These are phyloP conservation scores for Aselliscus stoliczkanus DNA, from an alignment of 2,797 vertebrate genomes.

Conservation along the genomic window DNA sequence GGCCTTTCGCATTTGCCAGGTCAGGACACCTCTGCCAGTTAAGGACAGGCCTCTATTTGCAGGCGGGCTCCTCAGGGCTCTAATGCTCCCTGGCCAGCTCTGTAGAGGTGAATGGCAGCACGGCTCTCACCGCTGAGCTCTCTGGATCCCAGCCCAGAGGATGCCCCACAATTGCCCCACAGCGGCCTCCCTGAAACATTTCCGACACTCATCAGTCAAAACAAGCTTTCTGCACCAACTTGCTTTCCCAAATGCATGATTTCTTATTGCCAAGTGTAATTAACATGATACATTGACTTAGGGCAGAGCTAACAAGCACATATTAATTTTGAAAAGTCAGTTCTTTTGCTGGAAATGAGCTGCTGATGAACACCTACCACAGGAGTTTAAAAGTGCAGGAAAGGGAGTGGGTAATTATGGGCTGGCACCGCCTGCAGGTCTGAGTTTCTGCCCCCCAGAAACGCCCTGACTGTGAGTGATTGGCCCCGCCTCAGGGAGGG, in stretches of 20 bases:
- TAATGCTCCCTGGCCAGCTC: accelerated
- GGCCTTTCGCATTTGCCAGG: neutral
- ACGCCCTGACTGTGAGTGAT: conserved; percentile 63
- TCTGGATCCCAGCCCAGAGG: conserved; percentile 19
- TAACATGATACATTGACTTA: conserved; percentile 71
- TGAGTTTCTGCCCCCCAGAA: conserved; percentile 51
- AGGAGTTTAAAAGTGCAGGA: conserved; percentile 72
- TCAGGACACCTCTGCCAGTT: neutral
- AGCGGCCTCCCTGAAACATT: conserved; percentile 55
- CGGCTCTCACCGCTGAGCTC: neutral
- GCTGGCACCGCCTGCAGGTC: conserved; percentile 43
- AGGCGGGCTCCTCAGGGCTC: neutral
- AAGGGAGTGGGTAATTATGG: conserved; percentile 71
- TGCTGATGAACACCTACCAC: conserved; percentile 66
- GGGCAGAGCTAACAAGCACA: conserved; percentile 67
- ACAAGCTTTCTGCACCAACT: conserved; percentile 70
- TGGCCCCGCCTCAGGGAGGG: neutral
- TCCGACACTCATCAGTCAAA: conserved; percentile 68
- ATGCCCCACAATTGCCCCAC: conserved; percentile 33
- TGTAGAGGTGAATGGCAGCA: accelerated
- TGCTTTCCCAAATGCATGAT: conserved; percentile 33
- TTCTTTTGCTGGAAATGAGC: conserved; percentile 62
- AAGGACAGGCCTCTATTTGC: accelerated
- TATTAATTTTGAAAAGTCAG: conserved; percentile 75
- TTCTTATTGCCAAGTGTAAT: conserved; percentile 72